phyloP scores from a whole-genome alignment of 2,797 vertebrate genomes.

The Corythornis leucogaster region DNA sequence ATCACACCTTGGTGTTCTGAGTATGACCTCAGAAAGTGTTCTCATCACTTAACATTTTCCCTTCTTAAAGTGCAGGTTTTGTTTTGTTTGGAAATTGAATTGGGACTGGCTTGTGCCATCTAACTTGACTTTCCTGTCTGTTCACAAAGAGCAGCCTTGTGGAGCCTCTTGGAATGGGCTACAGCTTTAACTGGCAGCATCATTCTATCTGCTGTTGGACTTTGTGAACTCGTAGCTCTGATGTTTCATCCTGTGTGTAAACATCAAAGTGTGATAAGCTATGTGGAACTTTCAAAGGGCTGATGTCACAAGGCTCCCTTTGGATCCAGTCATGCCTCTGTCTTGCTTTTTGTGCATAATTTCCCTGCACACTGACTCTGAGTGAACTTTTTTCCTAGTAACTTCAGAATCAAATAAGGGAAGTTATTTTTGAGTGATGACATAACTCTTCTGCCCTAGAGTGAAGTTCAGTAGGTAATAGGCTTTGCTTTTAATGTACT shows the following conservation, averaged over 20 bases:
- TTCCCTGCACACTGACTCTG: background rate
- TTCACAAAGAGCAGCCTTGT: accelerated
- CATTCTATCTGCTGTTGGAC: background rate
- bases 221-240: background rate
- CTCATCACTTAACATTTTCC: background rate
- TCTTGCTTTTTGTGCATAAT: background rate
- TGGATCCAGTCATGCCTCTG: background rate
- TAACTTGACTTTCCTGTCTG: background rate
- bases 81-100: background rate
- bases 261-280: background rate
- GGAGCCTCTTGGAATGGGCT: background rate
- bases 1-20: background rate
- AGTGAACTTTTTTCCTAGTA: background rate
- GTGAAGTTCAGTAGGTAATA: background rate
- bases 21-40: background rate
- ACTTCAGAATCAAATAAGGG: background rate
- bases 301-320: background rate
- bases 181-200: background rate
- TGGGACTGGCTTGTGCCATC: background rate
- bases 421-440: background rate
- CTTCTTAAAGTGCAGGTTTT: background rate
- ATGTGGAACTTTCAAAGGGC: background rate
- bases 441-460: background rate
- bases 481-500: background rate
- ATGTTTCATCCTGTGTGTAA: background rate